A percentile compares a stretch with the other conserved stretches of the same genome.
phyloP scores from a whole-genome alignment of 2,113 vertebrate genomes.

The Bos indicus region DNA sequence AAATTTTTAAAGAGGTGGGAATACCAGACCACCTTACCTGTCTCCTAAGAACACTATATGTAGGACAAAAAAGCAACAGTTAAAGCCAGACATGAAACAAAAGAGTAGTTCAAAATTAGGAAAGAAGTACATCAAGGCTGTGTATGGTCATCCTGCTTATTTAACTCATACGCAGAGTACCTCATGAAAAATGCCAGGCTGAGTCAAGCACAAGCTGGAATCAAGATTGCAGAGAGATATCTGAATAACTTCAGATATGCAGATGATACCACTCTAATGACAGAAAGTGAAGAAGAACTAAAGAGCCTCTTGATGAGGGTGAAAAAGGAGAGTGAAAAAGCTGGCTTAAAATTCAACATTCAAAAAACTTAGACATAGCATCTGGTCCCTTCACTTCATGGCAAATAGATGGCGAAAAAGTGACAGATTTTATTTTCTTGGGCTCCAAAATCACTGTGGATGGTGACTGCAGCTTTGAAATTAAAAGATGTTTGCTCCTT shows the following conservation, averaged over 20 bases:
- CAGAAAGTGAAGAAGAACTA: not conserved
- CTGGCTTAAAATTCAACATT: not conserved
- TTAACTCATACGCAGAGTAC: not conserved
- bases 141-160: not conserved
- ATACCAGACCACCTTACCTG: not conserved
- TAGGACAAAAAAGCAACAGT: not conserved
- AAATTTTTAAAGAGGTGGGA: not conserved
- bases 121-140: not conserved
- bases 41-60: not conserved
- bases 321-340: not conserved
- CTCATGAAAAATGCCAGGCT: not conserved
- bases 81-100: not conserved
- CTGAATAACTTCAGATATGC: not conserved
- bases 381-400: not conserved
- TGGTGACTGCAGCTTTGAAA: not conserved
- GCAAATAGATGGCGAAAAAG: not conserved
- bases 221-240: not conserved
- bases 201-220: not conserved
- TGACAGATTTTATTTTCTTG: not conserved
- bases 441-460: not conserved
- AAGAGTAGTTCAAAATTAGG: not conserved
- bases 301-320: not conserved
- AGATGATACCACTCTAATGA: not conserved
- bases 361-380: not conserved
- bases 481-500: not conserved